phyloP scores from a whole-genome alignment of 2,113 vertebrate genomes.

The Barbus barbus region DNA sequence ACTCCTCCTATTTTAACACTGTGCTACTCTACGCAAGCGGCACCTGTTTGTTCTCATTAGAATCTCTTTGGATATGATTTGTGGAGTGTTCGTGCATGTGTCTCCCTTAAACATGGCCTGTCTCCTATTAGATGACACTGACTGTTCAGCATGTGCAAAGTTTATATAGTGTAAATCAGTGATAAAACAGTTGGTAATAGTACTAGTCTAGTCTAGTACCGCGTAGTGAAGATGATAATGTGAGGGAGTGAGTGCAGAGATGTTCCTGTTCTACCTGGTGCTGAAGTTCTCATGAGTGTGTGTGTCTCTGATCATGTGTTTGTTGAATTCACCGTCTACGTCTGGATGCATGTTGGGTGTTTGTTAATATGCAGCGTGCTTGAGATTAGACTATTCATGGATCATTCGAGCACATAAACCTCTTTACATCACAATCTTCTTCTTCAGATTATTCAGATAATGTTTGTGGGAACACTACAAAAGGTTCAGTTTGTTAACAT shows the following conservation, averaged over 20 bases:
- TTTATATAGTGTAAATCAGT: constrained; percentile 9
- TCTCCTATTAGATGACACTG: constrained; percentile 43
- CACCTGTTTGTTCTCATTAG: neutral
- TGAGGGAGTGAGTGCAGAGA: neutral
- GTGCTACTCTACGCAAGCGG: constrained; percentile 32
- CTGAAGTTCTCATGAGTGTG: constrained; percentile 3
- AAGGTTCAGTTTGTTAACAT: constrained; percentile 3
- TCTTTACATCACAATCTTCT: constrained; percentile 6
- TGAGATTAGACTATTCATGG: constrained; percentile 22
- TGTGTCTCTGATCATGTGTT: neutral
- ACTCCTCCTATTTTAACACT: constrained; percentile 15
- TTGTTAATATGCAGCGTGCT: neutral
- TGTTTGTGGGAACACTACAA: neutral
- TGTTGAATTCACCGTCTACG: neutral
- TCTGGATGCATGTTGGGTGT: constrained; percentile 1
- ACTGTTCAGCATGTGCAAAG: constrained; percentile 45
- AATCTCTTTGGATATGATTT: constrained; percentile 15
- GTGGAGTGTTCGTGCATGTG: constrained; percentile 40
- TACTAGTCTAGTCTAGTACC: constrained; percentile 30
- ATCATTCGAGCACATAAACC: constrained; percentile 16
- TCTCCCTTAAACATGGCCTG: constrained; percentile 20
- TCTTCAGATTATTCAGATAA: neutral
- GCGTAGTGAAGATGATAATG: constrained; percentile 19
- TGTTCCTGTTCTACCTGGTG: constrained; percentile 12
- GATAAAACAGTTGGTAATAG: constrained; percentile 35